Evolutionary conservation across 2,797 vertebrate genomes (phyloP).

Genomic region (Lepus oiostolus): DNA sequence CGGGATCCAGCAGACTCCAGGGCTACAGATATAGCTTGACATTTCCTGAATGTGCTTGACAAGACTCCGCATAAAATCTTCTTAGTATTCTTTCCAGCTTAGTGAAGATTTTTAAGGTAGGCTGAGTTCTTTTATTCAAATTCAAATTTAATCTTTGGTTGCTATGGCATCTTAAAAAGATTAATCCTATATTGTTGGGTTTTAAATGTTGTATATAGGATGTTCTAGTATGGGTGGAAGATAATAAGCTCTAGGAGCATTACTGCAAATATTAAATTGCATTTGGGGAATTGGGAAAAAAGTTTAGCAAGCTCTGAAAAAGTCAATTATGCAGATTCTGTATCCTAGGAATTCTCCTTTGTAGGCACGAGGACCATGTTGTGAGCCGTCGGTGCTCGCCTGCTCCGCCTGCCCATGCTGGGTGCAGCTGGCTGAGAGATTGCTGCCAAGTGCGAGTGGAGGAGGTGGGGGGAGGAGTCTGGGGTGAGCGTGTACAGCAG

Average conservation of each 20-base stretch:
- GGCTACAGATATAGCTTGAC: conserved; percentile 90
- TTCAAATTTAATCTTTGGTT: conserved; percentile 85
- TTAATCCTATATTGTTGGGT: conserved; percentile 77
- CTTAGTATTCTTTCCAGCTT: conserved; percentile 90
- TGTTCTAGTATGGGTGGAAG: conserved; percentile 70
- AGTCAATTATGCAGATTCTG: conserved; percentile 6
- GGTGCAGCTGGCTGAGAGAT: conserved; percentile 63
- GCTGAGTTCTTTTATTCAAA: conserved; percentile 85
- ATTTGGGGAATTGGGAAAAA: conserved; percentile 68
- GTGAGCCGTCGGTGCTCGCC: neutral
- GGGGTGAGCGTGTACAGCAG: neutral
- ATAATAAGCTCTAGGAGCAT: conserved; percentile 74
- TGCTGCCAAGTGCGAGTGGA: conserved; percentile 1
- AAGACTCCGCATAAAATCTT: conserved; percentile 88
- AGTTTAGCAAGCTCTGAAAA: neutral
- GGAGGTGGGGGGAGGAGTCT: neutral
- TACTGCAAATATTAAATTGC: conserved; percentile 77
- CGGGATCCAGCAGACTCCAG: conserved; percentile 89
- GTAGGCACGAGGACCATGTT: neutral
- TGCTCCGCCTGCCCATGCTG: conserved; percentile 16
- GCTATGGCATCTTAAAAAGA: conserved; percentile 75
- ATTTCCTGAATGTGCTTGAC: conserved; percentile 88
- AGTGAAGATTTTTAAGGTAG: conserved; percentile 83
- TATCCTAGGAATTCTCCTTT: neutral
- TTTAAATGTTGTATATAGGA: conserved; percentile 70